These are phyloP conservation scores for Limnephilus lunatus DNA, from an alignment of 2,888 invertebrate genomes.

Conservation along the genomic window DNA sequence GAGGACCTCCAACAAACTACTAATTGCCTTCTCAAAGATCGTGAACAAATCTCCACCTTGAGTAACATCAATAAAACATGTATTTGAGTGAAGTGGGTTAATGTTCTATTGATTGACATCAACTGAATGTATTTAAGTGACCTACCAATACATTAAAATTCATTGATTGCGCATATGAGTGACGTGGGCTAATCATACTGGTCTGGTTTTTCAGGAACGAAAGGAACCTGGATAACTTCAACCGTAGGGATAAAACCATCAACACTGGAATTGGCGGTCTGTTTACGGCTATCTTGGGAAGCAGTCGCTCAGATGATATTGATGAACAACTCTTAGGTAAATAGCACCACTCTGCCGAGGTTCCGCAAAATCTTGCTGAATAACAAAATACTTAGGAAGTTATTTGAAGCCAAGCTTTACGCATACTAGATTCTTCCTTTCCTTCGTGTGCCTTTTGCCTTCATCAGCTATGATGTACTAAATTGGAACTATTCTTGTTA, in stretches of 20 bases:
- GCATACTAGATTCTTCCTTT: no score
- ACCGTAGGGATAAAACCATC: neutral
- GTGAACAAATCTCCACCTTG: no score
- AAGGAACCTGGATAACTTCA: neutral
- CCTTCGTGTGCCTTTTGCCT: no score
- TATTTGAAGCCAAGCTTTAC: no score
- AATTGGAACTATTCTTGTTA: no score
- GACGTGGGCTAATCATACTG: neutral
- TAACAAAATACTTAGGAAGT: no score
- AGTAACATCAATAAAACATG: no score
- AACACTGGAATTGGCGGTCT: neutral
- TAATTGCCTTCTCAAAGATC: no score
- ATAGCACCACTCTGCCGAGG: neutral
- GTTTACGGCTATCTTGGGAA: neutral
- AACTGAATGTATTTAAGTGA: neutral
- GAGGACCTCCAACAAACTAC: no score
- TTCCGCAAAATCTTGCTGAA: neutral
- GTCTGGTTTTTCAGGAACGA: neutral
- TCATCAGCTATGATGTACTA: no score
- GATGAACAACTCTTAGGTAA: neutral
- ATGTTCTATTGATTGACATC: neutral
- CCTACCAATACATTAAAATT: no score
- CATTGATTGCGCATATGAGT: neutral
- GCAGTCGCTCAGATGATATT: neutral
- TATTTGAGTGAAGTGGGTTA: neutral